Base-by-base conservation (phyloP, 2,113 vertebrate genomes). In the Prietella phreatophila region DNA sequence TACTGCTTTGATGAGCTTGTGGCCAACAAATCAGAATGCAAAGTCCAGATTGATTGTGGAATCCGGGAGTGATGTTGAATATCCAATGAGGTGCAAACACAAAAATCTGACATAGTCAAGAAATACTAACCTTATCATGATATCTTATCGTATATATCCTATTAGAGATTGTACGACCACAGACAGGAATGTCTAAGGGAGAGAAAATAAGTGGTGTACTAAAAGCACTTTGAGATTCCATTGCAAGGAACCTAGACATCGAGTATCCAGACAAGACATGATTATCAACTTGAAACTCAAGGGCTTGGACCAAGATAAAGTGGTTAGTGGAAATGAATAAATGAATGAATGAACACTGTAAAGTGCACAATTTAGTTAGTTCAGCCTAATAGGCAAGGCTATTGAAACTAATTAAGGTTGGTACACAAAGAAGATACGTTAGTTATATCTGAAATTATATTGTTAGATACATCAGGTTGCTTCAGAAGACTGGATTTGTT, bases 391-490 rank as follows among this genome's bases (percentile, higher is more conserved):
- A 50, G 9, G 19, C 36, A 81, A 8, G 27, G 33, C 69, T 30
- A 53, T 76, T 27, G 15, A 85, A 82, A 63, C 53, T 75, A 50
- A 88, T 79, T 27, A 56, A 82, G n/a, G 47, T 47, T 27, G 20
- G 58, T 39, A 65, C 60, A 25, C 20, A 86, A 73, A 71, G 47
- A 50, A 56, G 47, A 67, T 39, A 14, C n/a, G 58, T 71, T 50
- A 69, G 19, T 5, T 55, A 55, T 11, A n/a, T 8, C 25, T 36
- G 76, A 19, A 19, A 42, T 13, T 55, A 83, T 53, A 25, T 4
- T 71, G 47, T 76, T 65, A 55, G 71, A 85, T 39, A 79, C 83
- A 47, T n/a, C n/a, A 88, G 83, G 69, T 83, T 82, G 85, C 78
- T 90, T 73, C 50, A 79, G 76, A 85, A 89, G 83, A 75, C 75